Conservation (phyloP, 2,888 invertebrate genomes). For the Metallyticus violacea region DNA sequence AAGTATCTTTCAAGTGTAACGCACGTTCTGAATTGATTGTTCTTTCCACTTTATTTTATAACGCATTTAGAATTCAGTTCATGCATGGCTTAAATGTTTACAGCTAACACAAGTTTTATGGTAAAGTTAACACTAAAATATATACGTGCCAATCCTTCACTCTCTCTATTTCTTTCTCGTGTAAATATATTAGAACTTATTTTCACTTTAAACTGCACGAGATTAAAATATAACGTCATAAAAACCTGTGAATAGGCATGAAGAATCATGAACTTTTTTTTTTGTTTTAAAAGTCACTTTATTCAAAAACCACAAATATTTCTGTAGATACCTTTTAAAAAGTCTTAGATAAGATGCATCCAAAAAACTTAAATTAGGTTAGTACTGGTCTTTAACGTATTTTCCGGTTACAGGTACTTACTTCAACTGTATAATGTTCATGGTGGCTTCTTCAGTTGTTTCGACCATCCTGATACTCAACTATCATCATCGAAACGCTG, state of each 20-base stretch:
- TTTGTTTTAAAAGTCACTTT: neutral
- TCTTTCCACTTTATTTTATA: neutral
- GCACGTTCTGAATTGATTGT: neutral
- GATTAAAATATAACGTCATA: slow-evolving; percentile 2
- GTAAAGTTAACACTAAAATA: neutral
- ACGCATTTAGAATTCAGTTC: slow-evolving; percentile 5
- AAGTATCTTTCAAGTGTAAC: neutral
- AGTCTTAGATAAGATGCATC: neutral
- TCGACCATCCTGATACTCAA: slow-evolving; percentile 97
- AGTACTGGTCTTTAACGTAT: neutral
- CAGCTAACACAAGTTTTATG: neutral
- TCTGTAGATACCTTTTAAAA: neutral
- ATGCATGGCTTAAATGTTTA: slow-evolving; percentile 14
- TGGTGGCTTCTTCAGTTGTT: slow-evolving; percentile 97
- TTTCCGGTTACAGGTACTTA: slow-evolving; percentile 70
- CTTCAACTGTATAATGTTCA: slow-evolving; percentile 99
- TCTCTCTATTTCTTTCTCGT: slow-evolving; percentile 3
- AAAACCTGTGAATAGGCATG: slow-evolving; percentile 22
- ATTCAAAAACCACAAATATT: neutral
- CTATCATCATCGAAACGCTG: slow-evolving; percentile 95
- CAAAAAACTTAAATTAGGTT: neutral
- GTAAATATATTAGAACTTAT: neutral
- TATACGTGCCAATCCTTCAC: neutral
- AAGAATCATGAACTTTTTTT: neutral
- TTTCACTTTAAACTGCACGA: slow-evolving; percentile 23